Base-by-base conservation (phyloP, 1,140 invertebrate species). In the Hylyphantes graminicola region DNA sequence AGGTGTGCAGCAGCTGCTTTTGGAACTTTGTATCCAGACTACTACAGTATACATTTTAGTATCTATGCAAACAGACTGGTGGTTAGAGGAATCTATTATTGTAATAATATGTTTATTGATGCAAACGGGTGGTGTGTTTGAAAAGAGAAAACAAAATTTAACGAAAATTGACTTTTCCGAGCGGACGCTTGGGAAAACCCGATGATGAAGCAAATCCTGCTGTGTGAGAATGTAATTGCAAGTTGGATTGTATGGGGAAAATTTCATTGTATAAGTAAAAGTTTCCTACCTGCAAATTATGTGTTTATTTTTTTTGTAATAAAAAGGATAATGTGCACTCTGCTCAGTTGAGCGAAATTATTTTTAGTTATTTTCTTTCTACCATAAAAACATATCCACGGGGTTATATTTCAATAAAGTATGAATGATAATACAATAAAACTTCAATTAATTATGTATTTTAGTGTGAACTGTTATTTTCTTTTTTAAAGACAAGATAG, bases 241-340 rank as follows among this genome's bases (percentile, higher is more conserved):
- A 63, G 75, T 54, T 78, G 82, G 55, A 84, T 76, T 73, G 76
- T 73, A 85, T 63, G 72, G 57, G 53, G 59, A 72, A 80, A 79
- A 83, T 65, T 75, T 83, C 81, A 78, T 35, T 85, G 84, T 85
- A 74, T 75, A 59, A 85, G 77, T 79, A 80, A 85, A 85, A 80
- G 77, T 85, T 85, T 85, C 84, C 84, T 80, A 80, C 77, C 76
- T 77, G 84, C 84, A 79, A 72, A 48, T 59, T 81, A 35, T 35
- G 79, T 81, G 68, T 80, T 76, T 68, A 80, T 70, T 80, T 70
- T 70, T 55, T 80, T 70, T 80, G 63, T 70, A 70, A 80, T 70
- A 80, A 80, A 76, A 78, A 70, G 35, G 35, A 63, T 51, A 35
- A 78, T 80, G 65, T 80, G 67, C 67, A 70, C 63, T 54, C 19